Conservation (phyloP, 1,140 invertebrate species). For the Propsilocerus akamusi region DNA sequence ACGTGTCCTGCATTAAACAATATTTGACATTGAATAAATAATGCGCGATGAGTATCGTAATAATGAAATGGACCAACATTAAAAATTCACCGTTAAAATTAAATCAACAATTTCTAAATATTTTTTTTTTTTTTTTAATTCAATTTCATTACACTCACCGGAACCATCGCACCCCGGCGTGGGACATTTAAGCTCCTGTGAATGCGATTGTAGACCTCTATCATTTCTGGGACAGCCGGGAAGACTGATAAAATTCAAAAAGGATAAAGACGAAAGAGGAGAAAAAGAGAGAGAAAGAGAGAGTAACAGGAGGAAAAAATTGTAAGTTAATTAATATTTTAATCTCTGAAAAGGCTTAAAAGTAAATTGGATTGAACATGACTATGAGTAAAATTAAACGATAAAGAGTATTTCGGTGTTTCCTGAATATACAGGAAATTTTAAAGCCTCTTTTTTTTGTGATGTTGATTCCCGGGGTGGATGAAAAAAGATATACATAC, state of each 20-base stretch:
- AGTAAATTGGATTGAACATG: conserved; percentile 4
- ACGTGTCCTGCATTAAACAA: conserved; percentile 73
- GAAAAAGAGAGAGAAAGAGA: neutral
- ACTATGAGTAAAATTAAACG: conserved; percentile 3
- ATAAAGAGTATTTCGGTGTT: neutral
- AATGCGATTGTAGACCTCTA: conserved; percentile 51
- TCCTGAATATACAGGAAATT: too few relatives aligned
- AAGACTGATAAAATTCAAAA: conserved; percentile 29
- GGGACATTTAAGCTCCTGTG: conserved; percentile 72
- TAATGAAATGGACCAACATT: neutral
- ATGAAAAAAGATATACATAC: too few relatives aligned
- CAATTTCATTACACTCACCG: conserved; percentile 32
- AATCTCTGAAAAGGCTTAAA: conserved; percentile 2
- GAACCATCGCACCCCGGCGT: conserved; percentile 79
- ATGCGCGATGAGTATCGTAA: neutral
- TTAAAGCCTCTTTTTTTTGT: neutral
- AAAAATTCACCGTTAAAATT: neutral
- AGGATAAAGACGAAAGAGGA: neutral
- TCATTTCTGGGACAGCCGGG: conserved; percentile 56
- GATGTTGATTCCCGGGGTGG: neutral
- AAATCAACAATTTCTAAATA: neutral
- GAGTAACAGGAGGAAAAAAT: neutral
- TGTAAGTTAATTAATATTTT: conserved; percentile 3
- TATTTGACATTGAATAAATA: conserved; percentile 42
- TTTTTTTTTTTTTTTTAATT: neutral